Evolutionary conservation across 2,888 invertebrate species (phyloP).

Genomic region (Phania funesta): DNA sequence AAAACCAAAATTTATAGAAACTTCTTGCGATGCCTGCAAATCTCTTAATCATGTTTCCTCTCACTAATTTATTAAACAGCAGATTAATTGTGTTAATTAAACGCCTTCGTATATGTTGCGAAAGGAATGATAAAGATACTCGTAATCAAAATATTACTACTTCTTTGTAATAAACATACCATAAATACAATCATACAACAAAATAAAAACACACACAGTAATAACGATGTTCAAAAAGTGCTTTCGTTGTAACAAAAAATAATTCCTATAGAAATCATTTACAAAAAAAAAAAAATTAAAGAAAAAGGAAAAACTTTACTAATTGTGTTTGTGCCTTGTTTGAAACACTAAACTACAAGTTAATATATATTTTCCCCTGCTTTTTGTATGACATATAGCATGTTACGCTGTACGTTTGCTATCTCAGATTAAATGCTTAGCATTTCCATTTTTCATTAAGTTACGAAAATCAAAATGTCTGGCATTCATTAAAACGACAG

Average conservation of each 20-base stretch:
- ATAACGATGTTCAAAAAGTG: background rate
- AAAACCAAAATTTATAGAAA: background rate
- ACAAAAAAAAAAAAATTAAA: background rate
- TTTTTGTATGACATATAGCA: background rate
- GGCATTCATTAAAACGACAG: slow-evolving; percentile 50
- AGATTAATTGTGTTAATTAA: slow-evolving; percentile 80
- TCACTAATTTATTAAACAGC: slow-evolving; percentile 72
- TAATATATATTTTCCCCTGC: background rate
- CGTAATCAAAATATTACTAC: slow-evolving; percentile 62
- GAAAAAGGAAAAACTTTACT: background rate
- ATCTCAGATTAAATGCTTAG: slow-evolving; percentile 69
- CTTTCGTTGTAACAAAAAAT: background rate
- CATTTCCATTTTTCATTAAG: slow-evolving; percentile 79
- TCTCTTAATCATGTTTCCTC: slow-evolving; percentile 65
- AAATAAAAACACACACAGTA: slow-evolving; percentile 66
- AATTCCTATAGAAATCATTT: background rate
- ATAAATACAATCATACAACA: slow-evolving; percentile 53
- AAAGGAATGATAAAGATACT: slow-evolving; percentile 28
- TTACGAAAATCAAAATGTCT: slow-evolving; percentile 68
- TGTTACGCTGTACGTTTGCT: slow-evolving; percentile 5
- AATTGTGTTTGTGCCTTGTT: background rate
- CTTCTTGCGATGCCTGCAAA: slow-evolving; percentile 32
- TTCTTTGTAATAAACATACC: slow-evolving; percentile 44
- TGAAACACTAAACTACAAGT: no score
- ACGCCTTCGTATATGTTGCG: slow-evolving; percentile 66